Evolutionary conservation across 2,113 vertebrate species (phyloP), one percentile per base, ranked within the genome.

Genomic region (Addax nasomaculatus): DNA sequence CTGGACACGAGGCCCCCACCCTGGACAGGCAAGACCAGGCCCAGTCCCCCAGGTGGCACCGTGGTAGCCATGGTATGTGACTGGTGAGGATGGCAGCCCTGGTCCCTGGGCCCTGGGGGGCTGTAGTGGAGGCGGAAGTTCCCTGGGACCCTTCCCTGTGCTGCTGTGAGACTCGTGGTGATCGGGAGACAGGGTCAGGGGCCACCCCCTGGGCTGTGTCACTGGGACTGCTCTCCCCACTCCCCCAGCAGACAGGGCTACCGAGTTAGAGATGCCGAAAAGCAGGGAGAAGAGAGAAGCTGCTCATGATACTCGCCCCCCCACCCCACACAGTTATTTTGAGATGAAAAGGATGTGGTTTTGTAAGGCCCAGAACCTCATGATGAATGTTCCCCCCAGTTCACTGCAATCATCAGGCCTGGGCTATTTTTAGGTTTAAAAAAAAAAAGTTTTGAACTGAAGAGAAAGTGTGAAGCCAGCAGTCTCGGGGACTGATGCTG

Each of bases 371-470:
- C 43, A 67, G 78, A 93, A 79, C 70, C 86, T 29, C 0, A 7
- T 78, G 73, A 55, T 85, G 49, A 80, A 70, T 4, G 6, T 39
- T 45, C 29, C 55, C 53, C 27, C 4, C 39, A 47, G 27, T 78
- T 17, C 47, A 13, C 39, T 1, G 29, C 19, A 55, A 7, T 87
- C 73, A 76, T 70, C 57, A 93, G 70, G 33, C 86, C 70, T 27
- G 13, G 33, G 87, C 80, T 96, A 90, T 96, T 96, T 97, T 97
- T 93, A 96, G 92, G 45, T 93, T 8, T 30, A 25, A 9, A 55
- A 12, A 90, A 90, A 80, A 78, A 53, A 88, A 96, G 53, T 93
- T 93, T 96, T 92, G 95, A 93, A 83, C 67, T 94, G 78, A 62
- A 43, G 85, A 91, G 78, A 76, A 93, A 94, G 27, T 47, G 51